Evolutionary conservation across 2,888 invertebrate genomes (phyloP).

Genomic region (Pandemis cinnamomeana): DNA sequence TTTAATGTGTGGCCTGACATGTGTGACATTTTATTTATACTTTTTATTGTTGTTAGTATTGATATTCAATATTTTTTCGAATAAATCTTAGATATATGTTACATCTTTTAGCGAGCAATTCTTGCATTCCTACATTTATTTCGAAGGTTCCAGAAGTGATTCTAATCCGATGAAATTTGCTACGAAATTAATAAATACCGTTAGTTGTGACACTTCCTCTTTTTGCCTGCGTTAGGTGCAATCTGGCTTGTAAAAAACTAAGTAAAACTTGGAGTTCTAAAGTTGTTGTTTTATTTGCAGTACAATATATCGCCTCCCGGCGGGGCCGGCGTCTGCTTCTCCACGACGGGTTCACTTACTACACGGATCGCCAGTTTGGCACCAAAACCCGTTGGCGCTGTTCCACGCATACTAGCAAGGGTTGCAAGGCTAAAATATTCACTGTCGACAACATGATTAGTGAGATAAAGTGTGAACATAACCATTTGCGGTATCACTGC

Average conservation of each 20-base stretch:
- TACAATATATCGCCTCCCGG: neutral
- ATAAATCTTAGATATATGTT: no score
- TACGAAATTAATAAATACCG: no score
- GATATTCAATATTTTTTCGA: no score
- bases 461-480: neutral
- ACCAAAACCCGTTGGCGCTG: constrained; percentile 4
- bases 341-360: constrained; percentile 5
- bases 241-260: neutral
- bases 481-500: neutral
- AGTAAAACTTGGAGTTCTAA: neutral
- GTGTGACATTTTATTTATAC: no score
- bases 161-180: no score
- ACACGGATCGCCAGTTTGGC: neutral
- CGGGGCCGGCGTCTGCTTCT: neutral
- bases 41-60: no score
- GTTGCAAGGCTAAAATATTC: neutral
- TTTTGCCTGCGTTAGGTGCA: no score
- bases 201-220: no score
- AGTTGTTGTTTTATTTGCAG: neutral
- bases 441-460: neutral
- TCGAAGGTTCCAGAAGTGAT: no score
- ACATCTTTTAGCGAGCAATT: no score
- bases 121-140: no score
- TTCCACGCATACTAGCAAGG: neutral
- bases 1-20: no score